These are phyloP conservation scores for Coptotermes formosanus DNA, from an alignment of 1,140 invertebrate species.

Conservation along the genomic window DNA sequence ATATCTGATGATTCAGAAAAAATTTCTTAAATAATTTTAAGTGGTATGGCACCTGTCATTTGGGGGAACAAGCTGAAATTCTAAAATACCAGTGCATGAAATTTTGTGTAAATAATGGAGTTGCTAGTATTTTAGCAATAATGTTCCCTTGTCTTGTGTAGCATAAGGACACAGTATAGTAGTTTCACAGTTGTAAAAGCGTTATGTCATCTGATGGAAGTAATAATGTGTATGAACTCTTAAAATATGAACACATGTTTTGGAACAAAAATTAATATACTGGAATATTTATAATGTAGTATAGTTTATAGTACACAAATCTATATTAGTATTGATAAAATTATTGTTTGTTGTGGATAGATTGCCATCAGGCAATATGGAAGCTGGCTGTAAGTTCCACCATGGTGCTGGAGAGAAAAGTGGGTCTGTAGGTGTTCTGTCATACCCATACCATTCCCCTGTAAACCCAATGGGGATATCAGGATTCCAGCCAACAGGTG, in stretches of 20 bases:
- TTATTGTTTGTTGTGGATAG: slow-evolving; percentile 36
- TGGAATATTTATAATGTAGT: neutral
- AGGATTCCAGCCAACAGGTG: slow-evolving; percentile 83
- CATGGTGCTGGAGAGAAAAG: slow-evolving; percentile 28
- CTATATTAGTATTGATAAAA: neutral
- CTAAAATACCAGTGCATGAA: no score
- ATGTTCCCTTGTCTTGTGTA: no score
- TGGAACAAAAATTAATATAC: neutral
- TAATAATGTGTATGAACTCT: no score
- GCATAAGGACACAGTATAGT: no score
- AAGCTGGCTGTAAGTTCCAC: slow-evolving; percentile 44
- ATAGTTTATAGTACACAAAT: neutral
- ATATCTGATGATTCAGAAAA: no score
- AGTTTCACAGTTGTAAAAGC: no score
- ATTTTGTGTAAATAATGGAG: no score
- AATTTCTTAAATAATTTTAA: no score
- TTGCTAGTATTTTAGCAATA: no score
- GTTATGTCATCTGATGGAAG: no score
- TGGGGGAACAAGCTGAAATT: no score
- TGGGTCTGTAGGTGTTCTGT: slow-evolving; percentile 48
- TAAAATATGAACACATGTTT: neutral
- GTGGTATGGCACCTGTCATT: no score
- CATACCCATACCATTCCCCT: slow-evolving; percentile 66
- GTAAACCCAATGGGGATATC: slow-evolving; percentile 75
- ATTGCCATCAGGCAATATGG: slow-evolving; percentile 50